Conservation (phyloP, 92 coral and sea anemone species). For the Phymanthus crucifer region DNA sequence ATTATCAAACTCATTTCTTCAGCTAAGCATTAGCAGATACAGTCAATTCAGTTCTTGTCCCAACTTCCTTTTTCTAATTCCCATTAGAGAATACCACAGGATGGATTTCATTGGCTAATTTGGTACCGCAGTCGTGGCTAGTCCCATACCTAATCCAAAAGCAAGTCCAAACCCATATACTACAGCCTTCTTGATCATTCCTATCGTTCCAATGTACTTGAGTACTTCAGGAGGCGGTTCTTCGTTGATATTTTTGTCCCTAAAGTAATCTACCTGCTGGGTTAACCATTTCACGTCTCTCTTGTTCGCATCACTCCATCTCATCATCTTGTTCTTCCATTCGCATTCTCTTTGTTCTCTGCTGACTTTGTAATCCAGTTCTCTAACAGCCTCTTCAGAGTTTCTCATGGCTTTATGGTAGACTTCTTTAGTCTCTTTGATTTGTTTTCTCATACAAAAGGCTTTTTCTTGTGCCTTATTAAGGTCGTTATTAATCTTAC, state of each 20-base stretch:
- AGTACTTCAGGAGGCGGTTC: background rate
- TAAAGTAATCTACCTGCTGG: background rate
- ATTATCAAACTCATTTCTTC: no score
- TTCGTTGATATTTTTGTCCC: background rate
- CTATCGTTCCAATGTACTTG: background rate
- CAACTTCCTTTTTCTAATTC: background rate
- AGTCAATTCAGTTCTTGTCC: no score
- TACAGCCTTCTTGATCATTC: background rate
- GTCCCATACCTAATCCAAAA: slow-evolving; percentile 4
- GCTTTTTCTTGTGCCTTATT: slow-evolving; percentile 1
- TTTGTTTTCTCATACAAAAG: background rate
- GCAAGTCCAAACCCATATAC: slow-evolving; percentile 24
- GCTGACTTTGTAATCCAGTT: background rate
- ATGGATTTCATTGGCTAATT: background rate
- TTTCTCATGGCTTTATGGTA: background rate
- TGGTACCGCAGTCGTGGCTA: background rate
- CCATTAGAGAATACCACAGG: background rate
- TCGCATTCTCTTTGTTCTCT: slow-evolving; percentile 6
- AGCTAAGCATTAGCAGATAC: no score
- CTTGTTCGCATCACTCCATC: slow-evolving; percentile 12
- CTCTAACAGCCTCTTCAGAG: background rate
- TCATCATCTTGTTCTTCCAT: slow-evolving; percentile 9
- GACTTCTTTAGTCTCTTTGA: slow-evolving; percentile 17
- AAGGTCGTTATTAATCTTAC: slow-evolving; percentile 10
- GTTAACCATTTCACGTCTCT: slow-evolving; percentile 12